Evolutionary conservation across 2,888 invertebrate species (phyloP), one percentile per base, ranked within the genome.

Genomic region (Euproctis similis): DNA sequence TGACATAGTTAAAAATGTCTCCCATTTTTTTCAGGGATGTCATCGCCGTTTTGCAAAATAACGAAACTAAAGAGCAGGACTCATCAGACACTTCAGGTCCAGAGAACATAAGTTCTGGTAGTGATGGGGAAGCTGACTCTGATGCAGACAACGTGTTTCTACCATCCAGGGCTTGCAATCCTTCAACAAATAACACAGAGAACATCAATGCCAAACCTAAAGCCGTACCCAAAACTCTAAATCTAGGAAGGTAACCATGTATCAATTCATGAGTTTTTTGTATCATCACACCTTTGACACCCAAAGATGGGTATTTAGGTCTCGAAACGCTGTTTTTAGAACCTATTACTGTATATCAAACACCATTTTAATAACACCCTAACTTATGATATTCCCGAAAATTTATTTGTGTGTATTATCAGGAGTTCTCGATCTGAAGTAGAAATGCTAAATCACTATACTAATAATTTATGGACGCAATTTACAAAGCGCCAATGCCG

Each of bases 31-130:
- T 38, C 59, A 88, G 91, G 33, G 91, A 91, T 60, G 89, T 91
- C 0, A 90, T 91, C 8, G 91, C 91, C 41, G 86, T 89, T 53
- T 71, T 91, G 63, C 89, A 90, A 60, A 89, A 86, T 40, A 89
- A 86, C 46, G 90, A 90, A 30, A 89, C 89, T 43, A 90, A 80
- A 28, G 77, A 77, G 3, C 71, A 77, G 17, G 85, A 85, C 42
- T 85, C 85, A 22, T 85, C 85, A 53, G 85, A 85, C 34, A 85
- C 85, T 12, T 85, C 85, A 2, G 92, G 93, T 0, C 93, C 93
- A 2, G 92, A 92, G 61, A 89, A 90, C 32, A 73, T 84, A 25
- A 75, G 70, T 20, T 82, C 81, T 0, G 80, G 76, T 1, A 85
- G 85, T 25, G 85, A 85, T 2, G 81, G 70, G 1, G 85, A 85